Conservation (phyloP, 92 coral and sea anemone species). For the Epizoanthus ramosus region DNA sequence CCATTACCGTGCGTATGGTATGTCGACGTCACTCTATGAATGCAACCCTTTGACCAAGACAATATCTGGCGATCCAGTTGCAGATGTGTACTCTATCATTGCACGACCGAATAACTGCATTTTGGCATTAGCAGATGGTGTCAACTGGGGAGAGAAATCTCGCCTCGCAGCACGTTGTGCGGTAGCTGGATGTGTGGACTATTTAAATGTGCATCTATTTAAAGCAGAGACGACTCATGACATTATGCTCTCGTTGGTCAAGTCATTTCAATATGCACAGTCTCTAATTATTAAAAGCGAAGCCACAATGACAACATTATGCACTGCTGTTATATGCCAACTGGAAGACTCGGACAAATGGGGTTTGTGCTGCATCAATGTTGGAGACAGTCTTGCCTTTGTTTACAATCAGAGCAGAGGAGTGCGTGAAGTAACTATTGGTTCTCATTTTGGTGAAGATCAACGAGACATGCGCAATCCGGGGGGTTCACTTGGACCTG, state of each 20-base stretch:
- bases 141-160: constrained; percentile 97
- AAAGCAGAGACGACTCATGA: constrained; percentile 80
- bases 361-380: constrained; percentile 93
- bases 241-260: constrained; percentile 63
- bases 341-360: constrained; percentile 76
- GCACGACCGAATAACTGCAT: constrained; percentile 91
- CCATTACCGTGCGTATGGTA: constrained; percentile 82
- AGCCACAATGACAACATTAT: constrained; percentile 94
- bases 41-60: constrained; percentile 69
- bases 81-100: constrained; percentile 91
- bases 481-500: constrained; percentile 98
- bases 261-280: constrained; percentile 86
- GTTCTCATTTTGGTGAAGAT: constrained; percentile 79
- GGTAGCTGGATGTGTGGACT: constrained; percentile 86
- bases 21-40: constrained; percentile 88
- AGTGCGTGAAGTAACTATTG: constrained; percentile 90
- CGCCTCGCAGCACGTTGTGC: constrained; percentile 97
- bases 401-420: constrained; percentile 70
- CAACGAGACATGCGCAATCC: constrained; percentile 93
- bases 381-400: constrained; percentile 93
- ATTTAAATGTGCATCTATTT: constrained; percentile 69
- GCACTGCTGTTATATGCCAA: constrained; percentile 89
- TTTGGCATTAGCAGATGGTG: constrained; percentile 95
- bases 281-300: constrained; percentile 68
- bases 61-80: constrained; percentile 90